Evolutionary conservation across 2,888 invertebrate genomes (phyloP).

Genomic region (Cryptophagus acutangulus): DNA sequence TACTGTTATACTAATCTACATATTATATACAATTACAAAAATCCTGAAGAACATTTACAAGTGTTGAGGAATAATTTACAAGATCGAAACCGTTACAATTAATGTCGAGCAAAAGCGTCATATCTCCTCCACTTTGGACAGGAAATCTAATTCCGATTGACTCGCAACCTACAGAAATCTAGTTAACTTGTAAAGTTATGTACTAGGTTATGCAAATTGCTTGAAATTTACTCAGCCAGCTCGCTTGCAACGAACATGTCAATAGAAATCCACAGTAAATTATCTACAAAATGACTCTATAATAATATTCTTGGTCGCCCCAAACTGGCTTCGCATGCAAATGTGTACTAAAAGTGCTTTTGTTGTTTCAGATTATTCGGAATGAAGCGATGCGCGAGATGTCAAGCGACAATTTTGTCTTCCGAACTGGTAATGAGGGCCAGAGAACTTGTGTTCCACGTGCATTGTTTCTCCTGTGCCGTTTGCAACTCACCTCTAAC

Average conservation of each 20-base stretch:
- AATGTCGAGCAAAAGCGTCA: constrained; percentile 17
- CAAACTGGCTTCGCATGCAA: constrained; percentile 21
- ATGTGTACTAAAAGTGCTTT: constrained; percentile 16
- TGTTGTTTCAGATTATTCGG: constrained; percentile 76
- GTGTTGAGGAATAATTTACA: constrained; percentile 26
- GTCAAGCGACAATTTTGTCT: constrained; percentile 81
- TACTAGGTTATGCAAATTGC: constrained; percentile 24
- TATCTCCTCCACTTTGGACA: constrained; percentile 29
- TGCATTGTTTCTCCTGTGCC: constrained; percentile 90
- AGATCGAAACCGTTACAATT: constrained; percentile 27
- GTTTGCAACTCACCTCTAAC: constrained; percentile 81
- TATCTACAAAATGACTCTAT: constrained; percentile 27
- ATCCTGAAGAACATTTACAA: constrained; percentile 29
- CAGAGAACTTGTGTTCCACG: constrained; percentile 87
- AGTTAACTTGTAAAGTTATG: constrained; percentile 26
- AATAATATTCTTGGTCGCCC: constrained; percentile 13
- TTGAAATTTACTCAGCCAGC: constrained; percentile 2
- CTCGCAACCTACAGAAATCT: constrained; percentile 25
- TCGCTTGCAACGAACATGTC: constrained; percentile 25
- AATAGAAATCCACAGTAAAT: constrained; percentile 33
- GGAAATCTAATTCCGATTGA: constrained; percentile 33
- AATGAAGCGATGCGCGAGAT: constrained; percentile 82
- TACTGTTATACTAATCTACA: too few species aligned
- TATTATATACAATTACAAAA: too few species aligned
- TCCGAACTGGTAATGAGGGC: constrained; percentile 95